Conservation (phyloP, 2,888 invertebrate genomes). For the Carabus problematicus region DNA sequence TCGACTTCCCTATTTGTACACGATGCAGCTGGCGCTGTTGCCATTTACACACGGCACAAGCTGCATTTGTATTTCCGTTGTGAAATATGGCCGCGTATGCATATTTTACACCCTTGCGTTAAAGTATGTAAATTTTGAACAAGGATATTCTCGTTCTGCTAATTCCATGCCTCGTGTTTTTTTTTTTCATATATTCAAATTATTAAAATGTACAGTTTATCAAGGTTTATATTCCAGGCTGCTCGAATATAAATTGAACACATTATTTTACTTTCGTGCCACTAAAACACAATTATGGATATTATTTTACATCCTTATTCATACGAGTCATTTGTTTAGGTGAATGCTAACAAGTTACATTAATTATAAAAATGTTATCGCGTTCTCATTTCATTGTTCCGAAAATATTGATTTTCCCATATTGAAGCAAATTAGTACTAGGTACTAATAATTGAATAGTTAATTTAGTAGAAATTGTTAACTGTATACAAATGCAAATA, state of each 20-base stretch:
- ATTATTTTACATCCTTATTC: conserved; percentile 1
- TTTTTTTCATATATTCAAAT: conserved; percentile 4
- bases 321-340: neutral
- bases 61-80: conserved; percentile 1
- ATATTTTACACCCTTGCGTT: conserved; percentile 9
- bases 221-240: neutral
- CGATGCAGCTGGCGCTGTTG: neutral
- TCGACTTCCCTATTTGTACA: conserved; percentile 9
- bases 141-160: conserved; percentile 7
- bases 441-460: neutral
- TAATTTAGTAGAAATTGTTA: no score
- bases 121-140: conserved; percentile 16
- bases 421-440: neutral
- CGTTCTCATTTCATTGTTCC: conserved; percentile 5
- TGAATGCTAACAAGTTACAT: neutral
- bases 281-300: conserved; percentile 13
- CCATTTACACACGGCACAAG: no score
- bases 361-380: neutral
- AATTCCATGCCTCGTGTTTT: conserved; percentile 11
- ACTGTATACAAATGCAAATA: no score
- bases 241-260: conserved; percentile 23
- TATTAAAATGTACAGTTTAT: no score
- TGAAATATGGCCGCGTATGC: conserved; percentile 19
- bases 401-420: conserved; percentile 4
- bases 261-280: conserved; percentile 10